Evolutionary conservation across 1,140 invertebrate genomes (phyloP), one percentile per base, ranked within the genome.

Genomic region (Anagrus nilaparvatae): DNA sequence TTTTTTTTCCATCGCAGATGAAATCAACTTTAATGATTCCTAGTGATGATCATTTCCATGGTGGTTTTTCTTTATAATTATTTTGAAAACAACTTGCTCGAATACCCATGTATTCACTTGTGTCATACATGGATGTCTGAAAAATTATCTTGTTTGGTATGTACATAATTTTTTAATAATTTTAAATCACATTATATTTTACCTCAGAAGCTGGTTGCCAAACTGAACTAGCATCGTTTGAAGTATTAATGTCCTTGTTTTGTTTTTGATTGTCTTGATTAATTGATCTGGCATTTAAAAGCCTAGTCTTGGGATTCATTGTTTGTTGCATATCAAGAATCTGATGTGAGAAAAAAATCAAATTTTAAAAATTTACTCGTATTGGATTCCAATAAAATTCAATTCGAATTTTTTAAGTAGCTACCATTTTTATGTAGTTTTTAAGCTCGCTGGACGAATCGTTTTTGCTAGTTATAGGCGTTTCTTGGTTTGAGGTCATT

Each of bases 31-130:
- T n/a, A n/a, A n/a, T n/a, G n/a, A n/a, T n/a, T n/a, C n/a, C n/a
- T n/a, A n/a, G n/a, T n/a, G n/a, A n/a, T n/a, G 16, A 39, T 65
- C 55, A 67, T 56, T 67, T 67, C 65, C 65, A 67, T n/a, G 65
- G 65, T 10, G 63, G 65, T 43, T 65, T 46, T 58, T 19, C 28
- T 42, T 47, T 50, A 59, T 31, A 46, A 47, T 33, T 21, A 6
- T 25, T 40, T 58, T 56, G 5, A 24, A 25, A 34, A 24, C 42
- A 34, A 52, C 52, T 62, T 48, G 63, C 56, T 14, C 57, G 53
- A n/a, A 62, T 25, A 14, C 51, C 33, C 14, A 60, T 50, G 36
- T 59, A 60, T 48, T 64, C 63, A 38, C 45, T 58, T 3, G 47
- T 49, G 13, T 63, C 59, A 7, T 49, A 55, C 17, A 43, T 35